phyloP scores from a whole-genome alignment of 1,140 invertebrate species.

The Micrasema longulum region DNA sequence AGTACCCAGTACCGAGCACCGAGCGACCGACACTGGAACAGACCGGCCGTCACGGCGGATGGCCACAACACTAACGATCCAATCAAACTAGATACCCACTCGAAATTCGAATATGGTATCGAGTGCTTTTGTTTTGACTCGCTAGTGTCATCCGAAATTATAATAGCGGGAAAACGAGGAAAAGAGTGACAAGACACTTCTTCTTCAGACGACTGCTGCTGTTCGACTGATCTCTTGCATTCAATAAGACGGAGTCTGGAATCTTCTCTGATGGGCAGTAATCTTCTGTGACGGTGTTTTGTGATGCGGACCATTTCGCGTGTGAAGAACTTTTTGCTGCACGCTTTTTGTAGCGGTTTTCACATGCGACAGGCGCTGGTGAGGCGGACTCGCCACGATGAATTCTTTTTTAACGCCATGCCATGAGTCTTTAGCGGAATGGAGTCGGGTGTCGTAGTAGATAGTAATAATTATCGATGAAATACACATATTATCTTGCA shows the following conservation, averaged over 20 bases:
- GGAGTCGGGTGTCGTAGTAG: too few relatives aligned
- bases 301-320: constrained; percentile 19
- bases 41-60: constrained; percentile 35
- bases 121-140: not conserved
- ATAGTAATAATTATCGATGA: too few relatives aligned
- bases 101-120: not conserved
- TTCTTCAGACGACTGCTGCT: constrained; percentile 1
- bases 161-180: constrained; percentile 14
- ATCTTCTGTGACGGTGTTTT: constrained; percentile 8
- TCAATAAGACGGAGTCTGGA: constrained; percentile 1
- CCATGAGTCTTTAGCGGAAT: too few relatives aligned
- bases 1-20: not conserved
- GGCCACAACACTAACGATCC: constrained; percentile 17
- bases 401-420: not conserved
- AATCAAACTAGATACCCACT: constrained; percentile 7
- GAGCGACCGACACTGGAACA: too few relatives aligned
- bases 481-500: too few relatives aligned
- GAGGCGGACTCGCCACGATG: not conserved
- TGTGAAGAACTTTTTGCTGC: constrained; percentile 3
- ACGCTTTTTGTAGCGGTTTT: constrained; percentile 6
- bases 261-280: not conserved
- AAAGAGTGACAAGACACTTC: not conserved
- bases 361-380: constrained; percentile 3
- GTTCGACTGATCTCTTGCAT: not conserved
- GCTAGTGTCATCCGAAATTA: not conserved